phyloP scores from a whole-genome alignment of 2,113 vertebrate species.

The Planiliza haematocheilus region DNA sequence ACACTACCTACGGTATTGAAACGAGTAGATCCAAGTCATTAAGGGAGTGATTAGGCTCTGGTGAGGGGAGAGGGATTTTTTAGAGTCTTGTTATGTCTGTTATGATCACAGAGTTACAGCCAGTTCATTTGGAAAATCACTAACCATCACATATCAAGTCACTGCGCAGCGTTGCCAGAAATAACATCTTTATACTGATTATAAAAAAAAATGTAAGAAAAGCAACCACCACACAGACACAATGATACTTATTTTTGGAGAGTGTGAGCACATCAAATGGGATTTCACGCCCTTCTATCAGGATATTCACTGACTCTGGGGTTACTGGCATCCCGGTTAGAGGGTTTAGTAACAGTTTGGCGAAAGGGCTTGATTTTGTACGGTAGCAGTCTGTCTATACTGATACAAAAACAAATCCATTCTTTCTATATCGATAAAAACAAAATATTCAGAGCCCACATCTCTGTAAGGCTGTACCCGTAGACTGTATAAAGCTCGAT shows the following conservation, averaged over 20 bases:
- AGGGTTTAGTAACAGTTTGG: conserved; percentile 45
- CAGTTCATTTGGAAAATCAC: conserved; percentile 35
- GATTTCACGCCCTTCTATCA: conserved; percentile 59
- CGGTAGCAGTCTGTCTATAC: conserved; percentile 31
- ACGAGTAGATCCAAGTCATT: conserved; percentile 72
- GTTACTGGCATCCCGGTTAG: conserved; percentile 51
- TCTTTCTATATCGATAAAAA: conserved; percentile 46
- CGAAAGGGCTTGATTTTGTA: conserved; percentile 43
- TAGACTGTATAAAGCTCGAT: too few species aligned
- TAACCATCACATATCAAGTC: conserved; percentile 5
- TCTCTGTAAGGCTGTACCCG: background rate
- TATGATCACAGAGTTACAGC: conserved; percentile 22
- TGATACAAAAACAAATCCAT: conserved; percentile 42
- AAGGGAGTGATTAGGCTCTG: conserved; percentile 68
- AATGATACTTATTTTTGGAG: conserved; percentile 28
- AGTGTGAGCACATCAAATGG: conserved; percentile 33
- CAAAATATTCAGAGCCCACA: background rate
- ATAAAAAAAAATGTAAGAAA: conserved; percentile 17
- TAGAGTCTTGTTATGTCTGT: conserved; percentile 54
- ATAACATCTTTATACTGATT: conserved; percentile 44
- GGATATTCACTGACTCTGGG: conserved; percentile 19
- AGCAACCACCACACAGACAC: conserved; percentile 13
- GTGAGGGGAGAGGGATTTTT: conserved; percentile 40
- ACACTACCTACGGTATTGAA: conserved; percentile 53
- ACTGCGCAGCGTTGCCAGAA: conserved; percentile 20